These are phyloP conservation scores for Coelinius sp. DNA, from an alignment of 2,888 invertebrate species.

Conservation along the genomic window DNA sequence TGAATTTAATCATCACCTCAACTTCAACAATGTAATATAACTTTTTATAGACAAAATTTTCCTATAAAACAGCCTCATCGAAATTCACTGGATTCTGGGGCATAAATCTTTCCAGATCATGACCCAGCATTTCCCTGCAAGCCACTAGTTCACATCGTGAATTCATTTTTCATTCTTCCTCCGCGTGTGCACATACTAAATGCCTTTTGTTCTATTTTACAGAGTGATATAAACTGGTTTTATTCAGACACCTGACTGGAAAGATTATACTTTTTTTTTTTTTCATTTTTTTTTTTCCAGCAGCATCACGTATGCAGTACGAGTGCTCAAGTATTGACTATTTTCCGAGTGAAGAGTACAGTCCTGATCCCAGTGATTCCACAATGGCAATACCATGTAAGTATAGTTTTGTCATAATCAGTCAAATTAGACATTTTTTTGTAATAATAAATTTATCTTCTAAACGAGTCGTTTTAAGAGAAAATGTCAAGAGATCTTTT, in stretches of 20 bases:
- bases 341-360: conserved; percentile 88
- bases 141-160: conserved; percentile 1
- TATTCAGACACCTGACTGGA: conserved; percentile 13
- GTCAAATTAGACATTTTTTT: conserved; percentile 59
- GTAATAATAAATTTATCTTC: background rate
- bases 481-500: too few relatives aligned
- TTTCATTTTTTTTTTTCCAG: conserved; percentile 47
- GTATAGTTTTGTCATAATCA: too few relatives aligned
- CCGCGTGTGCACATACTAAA: conserved; percentile 21
- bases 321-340: conserved; percentile 89
- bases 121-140: conserved; percentile 11
- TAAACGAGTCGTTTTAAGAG: too few relatives aligned
- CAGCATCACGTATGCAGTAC: conserved; percentile 81
- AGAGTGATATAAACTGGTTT: conserved; percentile 17
- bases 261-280: background rate
- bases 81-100: conserved; percentile 29
- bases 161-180: conserved; percentile 21
- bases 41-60: background rate
- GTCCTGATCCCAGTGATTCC: conserved; percentile 89
- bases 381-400: conserved; percentile 95
- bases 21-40: background rate
- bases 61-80: conserved; percentile 1
- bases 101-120: conserved; percentile 38
- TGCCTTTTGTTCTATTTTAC: conserved; percentile 22
- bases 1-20: background rate